phyloP scores from a whole-genome alignment of 2,888 invertebrate genomes.

The Mimumesa dahlbomi region DNA sequence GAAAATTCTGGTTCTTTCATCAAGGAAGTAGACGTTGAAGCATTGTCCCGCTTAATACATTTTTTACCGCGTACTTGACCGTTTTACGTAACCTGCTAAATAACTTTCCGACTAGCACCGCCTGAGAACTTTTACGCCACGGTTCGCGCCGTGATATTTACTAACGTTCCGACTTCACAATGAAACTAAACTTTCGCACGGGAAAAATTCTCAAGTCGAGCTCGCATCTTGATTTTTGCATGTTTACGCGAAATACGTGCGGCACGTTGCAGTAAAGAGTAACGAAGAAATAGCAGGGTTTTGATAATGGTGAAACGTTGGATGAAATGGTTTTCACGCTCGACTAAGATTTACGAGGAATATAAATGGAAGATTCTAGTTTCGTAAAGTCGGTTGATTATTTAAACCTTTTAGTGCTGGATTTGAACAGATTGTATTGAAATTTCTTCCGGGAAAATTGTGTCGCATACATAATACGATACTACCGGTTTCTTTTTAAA shows the following conservation, averaged over 20 bases:
- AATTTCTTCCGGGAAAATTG: too few relatives aligned
- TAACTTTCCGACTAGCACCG: conserved; percentile 5
- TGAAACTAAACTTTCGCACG: neutral
- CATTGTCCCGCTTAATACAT: neutral
- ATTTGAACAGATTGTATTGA: too few relatives aligned
- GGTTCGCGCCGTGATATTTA: neutral
- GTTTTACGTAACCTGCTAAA: conserved; percentile 10
- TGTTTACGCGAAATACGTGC: neutral
- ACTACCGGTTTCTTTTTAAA: too few relatives aligned
- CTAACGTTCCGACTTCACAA: neutral
- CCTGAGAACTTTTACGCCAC: neutral
- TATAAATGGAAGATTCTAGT: too few relatives aligned
- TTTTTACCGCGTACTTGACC: conserved; percentile 13
- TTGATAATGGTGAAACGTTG: neutral
- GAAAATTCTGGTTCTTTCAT: neutral
- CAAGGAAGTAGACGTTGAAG: neutral
- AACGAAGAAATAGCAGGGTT: neutral
- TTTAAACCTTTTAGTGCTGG: too few relatives aligned
- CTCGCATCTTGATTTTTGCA: neutral
- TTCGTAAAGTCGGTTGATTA: too few relatives aligned
- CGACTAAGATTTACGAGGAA: too few relatives aligned
- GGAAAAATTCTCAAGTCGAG: neutral
- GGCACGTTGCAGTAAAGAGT: neutral
- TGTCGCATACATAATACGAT: too few relatives aligned
- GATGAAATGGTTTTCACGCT: neutral